Percentiles rank a stretch among this genome's conserved stretches.
phyloP scores from a whole-genome alignment of 2,113 vertebrate species.

The Neotoma lepida region DNA sequence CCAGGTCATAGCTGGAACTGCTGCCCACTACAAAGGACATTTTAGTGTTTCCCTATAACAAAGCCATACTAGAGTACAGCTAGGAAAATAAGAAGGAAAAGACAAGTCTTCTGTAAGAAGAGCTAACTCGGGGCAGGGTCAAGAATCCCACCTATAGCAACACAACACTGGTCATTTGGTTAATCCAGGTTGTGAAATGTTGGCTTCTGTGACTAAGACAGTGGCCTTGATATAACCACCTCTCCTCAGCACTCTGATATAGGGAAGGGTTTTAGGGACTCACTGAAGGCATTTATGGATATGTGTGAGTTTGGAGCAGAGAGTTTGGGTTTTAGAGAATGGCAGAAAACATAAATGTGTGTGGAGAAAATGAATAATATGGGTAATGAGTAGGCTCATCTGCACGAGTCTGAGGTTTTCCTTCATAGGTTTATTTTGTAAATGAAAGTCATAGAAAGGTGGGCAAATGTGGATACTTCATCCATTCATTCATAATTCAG shows the following conservation, averaged over 20 bases:
- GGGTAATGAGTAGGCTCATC: neutral
- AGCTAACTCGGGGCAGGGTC: neutral
- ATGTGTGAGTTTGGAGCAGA: neutral
- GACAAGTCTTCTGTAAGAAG: rapidly evolving
- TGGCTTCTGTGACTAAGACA: neutral
- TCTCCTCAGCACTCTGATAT: neutral
- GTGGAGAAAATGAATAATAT: neutral
- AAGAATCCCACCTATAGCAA: neutral
- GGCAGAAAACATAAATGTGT: neutral
- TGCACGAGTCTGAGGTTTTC: neutral
- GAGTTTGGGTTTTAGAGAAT: neutral
- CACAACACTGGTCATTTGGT: neutral
- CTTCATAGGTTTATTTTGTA: neutral
- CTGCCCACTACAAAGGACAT: no score
- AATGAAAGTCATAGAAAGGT: neutral
- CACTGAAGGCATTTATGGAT: neutral
- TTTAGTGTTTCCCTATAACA: no score
- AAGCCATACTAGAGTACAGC: neutral
- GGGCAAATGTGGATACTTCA: neutral
- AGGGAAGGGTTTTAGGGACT: neutral
- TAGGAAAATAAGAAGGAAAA: neutral
- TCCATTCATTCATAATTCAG: neutral
- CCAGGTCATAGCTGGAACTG: no score
- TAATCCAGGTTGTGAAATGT: neutral
- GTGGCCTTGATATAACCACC: neutral